A percentile compares a stretch with the other conserved stretches of the same genome.
These are phyloP conservation scores for Eremobia ochroleuca DNA, from an alignment of 2,888 invertebrate species.

Conservation along the genomic window DNA sequence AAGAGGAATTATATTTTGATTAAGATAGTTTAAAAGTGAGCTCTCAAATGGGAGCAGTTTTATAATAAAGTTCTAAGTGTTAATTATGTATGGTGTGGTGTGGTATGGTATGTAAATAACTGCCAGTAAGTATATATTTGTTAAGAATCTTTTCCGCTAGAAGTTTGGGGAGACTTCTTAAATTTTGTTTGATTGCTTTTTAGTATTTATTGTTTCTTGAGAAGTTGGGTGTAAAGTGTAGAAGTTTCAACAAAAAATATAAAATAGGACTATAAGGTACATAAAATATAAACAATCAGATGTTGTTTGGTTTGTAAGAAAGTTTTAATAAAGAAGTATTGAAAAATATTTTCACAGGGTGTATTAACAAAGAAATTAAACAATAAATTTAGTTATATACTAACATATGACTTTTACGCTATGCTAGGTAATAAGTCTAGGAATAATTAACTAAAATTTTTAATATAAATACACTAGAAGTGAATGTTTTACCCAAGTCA, in stretches of 20 bases:
- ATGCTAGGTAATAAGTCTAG: constrained; percentile 90
- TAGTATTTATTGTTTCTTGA: constrained; percentile 7
- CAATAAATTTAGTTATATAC: constrained; percentile 91
- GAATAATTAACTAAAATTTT: constrained; percentile 89
- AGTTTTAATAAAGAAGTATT: constrained; percentile 90
- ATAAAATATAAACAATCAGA: constrained; percentile 58
- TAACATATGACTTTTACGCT: constrained; percentile 89
- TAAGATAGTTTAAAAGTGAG: background rate
- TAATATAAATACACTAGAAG: constrained; percentile 90
- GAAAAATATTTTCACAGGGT: constrained; percentile 90
- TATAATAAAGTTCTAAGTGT: background rate
- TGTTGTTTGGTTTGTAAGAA: constrained; percentile 86
- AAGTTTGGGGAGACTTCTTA: background rate
- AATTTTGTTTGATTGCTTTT: background rate
- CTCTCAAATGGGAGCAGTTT: constrained; percentile 30
- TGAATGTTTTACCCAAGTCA: constrained; percentile 85
- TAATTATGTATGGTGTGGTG: constrained; percentile 13
- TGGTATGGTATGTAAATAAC: constrained; percentile 2
- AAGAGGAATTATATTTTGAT: background rate
- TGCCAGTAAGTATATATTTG: background rate
- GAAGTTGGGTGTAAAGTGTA: constrained; percentile 24
- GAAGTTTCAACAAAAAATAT: constrained; percentile 36
- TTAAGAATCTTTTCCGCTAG: background rate
- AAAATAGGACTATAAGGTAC: constrained; percentile 52
- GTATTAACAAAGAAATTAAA: constrained; percentile 89